Evolutionary conservation across 1,140 invertebrate genomes (phyloP).

Genomic region (Drosophila biarmipes): DNA sequence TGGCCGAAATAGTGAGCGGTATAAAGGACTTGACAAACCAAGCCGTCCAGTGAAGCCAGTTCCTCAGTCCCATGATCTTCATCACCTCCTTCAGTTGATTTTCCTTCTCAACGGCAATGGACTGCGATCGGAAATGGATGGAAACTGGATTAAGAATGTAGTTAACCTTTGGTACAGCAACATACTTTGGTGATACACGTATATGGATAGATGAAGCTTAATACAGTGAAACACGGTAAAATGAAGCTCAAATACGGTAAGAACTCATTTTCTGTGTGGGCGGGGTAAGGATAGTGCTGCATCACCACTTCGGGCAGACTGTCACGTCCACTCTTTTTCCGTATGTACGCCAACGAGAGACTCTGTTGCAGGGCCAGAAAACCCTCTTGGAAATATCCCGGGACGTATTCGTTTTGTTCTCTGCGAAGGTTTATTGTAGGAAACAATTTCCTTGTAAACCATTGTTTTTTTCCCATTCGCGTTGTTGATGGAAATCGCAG

Average conservation of each 20-base stretch:
- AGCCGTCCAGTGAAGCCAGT: slow-evolving; percentile 93
- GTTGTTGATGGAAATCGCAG: slow-evolving; percentile 71
- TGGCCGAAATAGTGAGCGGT: slow-evolving; percentile 88
- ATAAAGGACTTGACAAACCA: slow-evolving; percentile 93
- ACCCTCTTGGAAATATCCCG: slow-evolving; percentile 87
- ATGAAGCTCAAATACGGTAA: slow-evolving; percentile 88
- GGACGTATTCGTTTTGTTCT: slow-evolving; percentile 69
- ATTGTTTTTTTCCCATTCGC: slow-evolving; percentile 45
- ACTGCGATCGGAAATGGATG: slow-evolving; percentile 58
- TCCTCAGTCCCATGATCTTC: slow-evolving; percentile 95
- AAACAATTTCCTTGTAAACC: slow-evolving; percentile 69
- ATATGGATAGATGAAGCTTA: slow-evolving; percentile 91
- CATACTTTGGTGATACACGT: slow-evolving; percentile 89
- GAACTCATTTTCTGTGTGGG: slow-evolving; percentile 85
- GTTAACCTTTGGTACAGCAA: not conserved
- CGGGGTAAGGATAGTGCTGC: slow-evolving; percentile 90
- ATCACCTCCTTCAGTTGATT: slow-evolving; percentile 91
- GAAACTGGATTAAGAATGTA: not conserved
- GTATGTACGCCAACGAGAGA: slow-evolving; percentile 84
- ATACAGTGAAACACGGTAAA: slow-evolving; percentile 91
- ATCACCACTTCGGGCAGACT: slow-evolving; percentile 55
- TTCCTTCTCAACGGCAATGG: slow-evolving; percentile 87
- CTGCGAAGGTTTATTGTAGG: slow-evolving; percentile 48
- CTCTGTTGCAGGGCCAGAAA: slow-evolving; percentile 87
- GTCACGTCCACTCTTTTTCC: slow-evolving; percentile 10